Base-by-base conservation (phyloP, 2,113 vertebrate genomes). In the Anolis carolinensis region DNA sequence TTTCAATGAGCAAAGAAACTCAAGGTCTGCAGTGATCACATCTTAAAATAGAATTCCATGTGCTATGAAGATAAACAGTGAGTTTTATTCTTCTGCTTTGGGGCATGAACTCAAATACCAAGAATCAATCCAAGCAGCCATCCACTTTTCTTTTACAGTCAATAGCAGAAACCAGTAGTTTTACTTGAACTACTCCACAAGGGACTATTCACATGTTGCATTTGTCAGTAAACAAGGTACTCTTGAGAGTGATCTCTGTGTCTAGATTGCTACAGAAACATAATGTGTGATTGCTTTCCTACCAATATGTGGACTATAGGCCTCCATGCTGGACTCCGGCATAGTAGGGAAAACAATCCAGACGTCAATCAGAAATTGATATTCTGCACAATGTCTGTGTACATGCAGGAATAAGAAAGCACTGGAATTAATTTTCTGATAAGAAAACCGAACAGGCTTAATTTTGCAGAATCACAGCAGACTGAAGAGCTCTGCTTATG, bases 41-140 rank as follows among this genome's bases (percentile, higher is more conserved):
- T 88, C 18, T 88, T 81, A 84, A 68, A 89, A 73, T 10, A 80
- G 63, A 89, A 90, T 87, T 86, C 8, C 13, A 81, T 72, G 74
- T 0, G 0, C 25, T 4, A 2, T 14, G 11, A 30, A 67, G 55
- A 52, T 65, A 81, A 87, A 79, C 32, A 84, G 59, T 9, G 82
- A 88, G 44, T 11, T 11, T 91, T 81, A 20, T 8, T 81, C 21
- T 63, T 89, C 6, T 55, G 62, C n/a, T 21, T 65, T 20, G 4
- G n/a, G 79, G 20, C 86, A 30, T 21, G 83, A 83, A 30, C 81
- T 62, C 78, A 52, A 89, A 82, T 18, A 1, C 1, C 8, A 63
- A 68, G 44, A 8, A 70, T 79, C 50, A 77, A 32, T 79, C 84
- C 32, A 32, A 86, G 36, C 36, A 86, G 36, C 2, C n/a, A 48